Evolutionary conservation across 2,797 vertebrate genomes (phyloP).

Genomic region (Cheracebus regulus): DNA sequence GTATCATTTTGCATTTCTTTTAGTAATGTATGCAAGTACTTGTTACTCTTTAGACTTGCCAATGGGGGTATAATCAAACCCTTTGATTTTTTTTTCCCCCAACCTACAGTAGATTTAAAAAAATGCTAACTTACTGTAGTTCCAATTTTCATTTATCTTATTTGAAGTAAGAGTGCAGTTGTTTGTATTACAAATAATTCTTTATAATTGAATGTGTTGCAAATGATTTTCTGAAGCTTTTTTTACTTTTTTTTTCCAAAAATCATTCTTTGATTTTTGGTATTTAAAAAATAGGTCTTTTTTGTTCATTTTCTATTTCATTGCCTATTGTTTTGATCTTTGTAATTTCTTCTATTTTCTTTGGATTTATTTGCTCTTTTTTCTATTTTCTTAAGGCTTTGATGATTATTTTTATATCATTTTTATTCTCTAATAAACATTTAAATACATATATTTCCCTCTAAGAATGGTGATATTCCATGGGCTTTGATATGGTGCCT

Average conservation of each 20-base stretch:
- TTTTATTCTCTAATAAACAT: not conserved
- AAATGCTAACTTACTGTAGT: not conserved
- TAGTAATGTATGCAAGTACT: not conserved
- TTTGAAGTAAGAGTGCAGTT: not conserved
- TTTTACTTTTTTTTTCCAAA: not conserved
- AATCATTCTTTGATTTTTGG: not conserved
- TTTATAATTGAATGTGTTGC: not conserved
- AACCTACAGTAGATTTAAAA: not conserved
- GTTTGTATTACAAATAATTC: not conserved
- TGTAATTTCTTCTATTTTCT: not conserved
- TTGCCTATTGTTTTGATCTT: not conserved
- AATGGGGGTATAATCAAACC: not conserved
- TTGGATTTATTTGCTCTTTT: not conserved
- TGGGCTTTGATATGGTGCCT: not conserved
- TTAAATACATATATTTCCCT: not conserved
- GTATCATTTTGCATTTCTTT: not conserved
- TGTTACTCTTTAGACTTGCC: not conserved
- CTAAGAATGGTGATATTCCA: not conserved
- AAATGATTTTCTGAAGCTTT: not conserved
- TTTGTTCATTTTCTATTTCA: not conserved
- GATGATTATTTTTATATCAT: not conserved
- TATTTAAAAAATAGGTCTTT: not conserved
- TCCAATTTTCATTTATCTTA: not conserved
- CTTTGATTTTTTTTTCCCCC: not conserved
- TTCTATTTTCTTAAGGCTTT: not conserved